A percentile compares a stretch with the other conserved stretches of the same genome.
phyloP scores from a whole-genome alignment of 2,797 vertebrate genomes.

The Chelidonichthys spinosus region DNA sequence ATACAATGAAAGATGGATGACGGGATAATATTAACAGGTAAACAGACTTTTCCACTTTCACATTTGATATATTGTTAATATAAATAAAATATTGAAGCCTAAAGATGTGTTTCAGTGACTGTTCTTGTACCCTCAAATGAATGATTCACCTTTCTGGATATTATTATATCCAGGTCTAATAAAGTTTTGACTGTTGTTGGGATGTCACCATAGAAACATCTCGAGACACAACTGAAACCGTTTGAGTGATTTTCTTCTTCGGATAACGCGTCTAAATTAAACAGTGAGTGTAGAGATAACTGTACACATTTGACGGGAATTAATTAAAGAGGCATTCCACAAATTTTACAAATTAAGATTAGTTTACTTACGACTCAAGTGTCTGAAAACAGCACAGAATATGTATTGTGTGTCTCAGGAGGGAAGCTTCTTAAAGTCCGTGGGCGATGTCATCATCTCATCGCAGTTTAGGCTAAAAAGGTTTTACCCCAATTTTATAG shows the following conservation, averaged over 20 bases:
- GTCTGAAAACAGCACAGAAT: conserved; percentile 10
- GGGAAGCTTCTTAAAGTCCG: not conserved
- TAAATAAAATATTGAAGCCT: not conserved
- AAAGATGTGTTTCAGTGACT: conserved; percentile 5
- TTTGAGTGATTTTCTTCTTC: not conserved
- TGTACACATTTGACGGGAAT: conserved; percentile 20
- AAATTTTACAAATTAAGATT: conserved; percentile 23
- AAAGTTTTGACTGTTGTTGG: not conserved
- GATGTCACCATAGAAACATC: conserved; percentile 5
- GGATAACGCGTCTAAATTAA: conserved; percentile 11
- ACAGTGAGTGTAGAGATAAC: conserved; percentile 17
- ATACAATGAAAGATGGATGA: not conserved
- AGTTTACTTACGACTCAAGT: not conserved
- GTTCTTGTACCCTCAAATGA: not conserved
- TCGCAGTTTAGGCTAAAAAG: not conserved
- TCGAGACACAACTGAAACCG: not conserved
- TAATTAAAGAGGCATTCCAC: conserved; percentile 13
- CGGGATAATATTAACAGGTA: not conserved
- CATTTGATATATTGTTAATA: not conserved
- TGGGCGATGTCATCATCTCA: not conserved
- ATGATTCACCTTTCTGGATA: not conserved
- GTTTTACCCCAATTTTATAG: not conserved
- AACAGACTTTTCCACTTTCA: conserved; percentile 1
- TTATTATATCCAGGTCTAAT: not conserved
- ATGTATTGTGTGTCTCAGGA: conserved; percentile 19